Conservation (phyloP, 2,888 invertebrate genomes). For the Oasisia sp. region DNA sequence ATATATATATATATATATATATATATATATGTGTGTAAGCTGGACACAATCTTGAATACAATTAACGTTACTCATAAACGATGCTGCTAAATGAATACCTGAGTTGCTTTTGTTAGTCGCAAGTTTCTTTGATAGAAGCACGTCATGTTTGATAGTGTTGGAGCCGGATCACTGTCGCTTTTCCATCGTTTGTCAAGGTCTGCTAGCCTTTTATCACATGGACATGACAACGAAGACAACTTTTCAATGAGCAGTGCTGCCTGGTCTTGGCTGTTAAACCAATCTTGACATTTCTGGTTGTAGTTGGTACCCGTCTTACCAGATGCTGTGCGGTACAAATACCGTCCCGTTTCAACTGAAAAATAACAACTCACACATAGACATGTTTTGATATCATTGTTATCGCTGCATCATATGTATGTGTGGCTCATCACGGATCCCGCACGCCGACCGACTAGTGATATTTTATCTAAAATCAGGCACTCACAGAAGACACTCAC, state of each 20-base stretch:
- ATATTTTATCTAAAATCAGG: no score
- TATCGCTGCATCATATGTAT: neutral
- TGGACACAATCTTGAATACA: neutral
- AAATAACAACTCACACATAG: neutral
- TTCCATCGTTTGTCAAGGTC: slow-evolving; percentile 8
- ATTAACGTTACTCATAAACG: neutral
- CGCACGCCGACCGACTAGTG: no score
- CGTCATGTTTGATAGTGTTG: neutral
- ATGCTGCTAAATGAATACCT: neutral
- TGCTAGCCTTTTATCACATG: neutral
- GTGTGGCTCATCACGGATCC: neutral
- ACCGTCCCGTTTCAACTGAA: neutral
- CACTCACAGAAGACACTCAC: no score
- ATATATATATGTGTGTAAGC: neutral
- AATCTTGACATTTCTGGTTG: neutral
- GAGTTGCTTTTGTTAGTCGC: neutral
- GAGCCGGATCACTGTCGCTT: neutral
- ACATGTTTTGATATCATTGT: neutral
- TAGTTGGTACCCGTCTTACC: neutral
- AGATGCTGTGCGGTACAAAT: neutral
- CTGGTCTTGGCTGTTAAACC: neutral
- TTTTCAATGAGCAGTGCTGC: neutral
- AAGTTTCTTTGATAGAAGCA: neutral
- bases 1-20: neutral
- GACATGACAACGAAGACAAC: neutral